Base-by-base conservation (phyloP, 2,888 invertebrate species). In the Hydroisotoma schaefferi region DNA sequence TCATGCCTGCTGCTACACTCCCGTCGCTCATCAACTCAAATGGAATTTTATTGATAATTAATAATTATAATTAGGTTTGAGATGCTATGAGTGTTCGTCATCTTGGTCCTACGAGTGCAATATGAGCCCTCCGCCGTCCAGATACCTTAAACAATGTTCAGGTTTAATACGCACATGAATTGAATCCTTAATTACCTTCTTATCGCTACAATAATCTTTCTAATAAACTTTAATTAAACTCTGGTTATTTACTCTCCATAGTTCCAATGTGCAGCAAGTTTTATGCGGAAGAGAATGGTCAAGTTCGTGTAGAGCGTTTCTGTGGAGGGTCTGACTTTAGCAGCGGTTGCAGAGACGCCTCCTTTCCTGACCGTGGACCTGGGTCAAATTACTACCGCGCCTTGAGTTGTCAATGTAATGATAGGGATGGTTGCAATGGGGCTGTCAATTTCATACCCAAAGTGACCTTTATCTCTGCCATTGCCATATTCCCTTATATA, bases 51-150 rank as follows among this genome's bases (percentile, higher is more conserved):
- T n/a, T n/a, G n/a, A n/a, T n/a, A n/a, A n/a, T n/a, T n/a, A n/a
- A n/a, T n/a, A n/a, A n/a, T n/a, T n/a, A n/a, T n/a, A 33, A 33
- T 33, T 6, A 28, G 49, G 49, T 18, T 25, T 52, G 2, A 25
- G 37, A 22, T 52, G 52, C 25, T 52, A 52, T 23, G 52, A 52
- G 26, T 52, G 52, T 37, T 37, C 37, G 3, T 37, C 27, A 4
- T 52, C 52, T 52, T 52, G 52, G 52, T 37, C 18, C 18, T 20
- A 52, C 15, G 52, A 52, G 33, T 52, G 52, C 37, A 52, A n/a
- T 18, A 52, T 52, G 52, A 52, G 52, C n/a, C 52, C 52, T 37
- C 52, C 52, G 8, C 52, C 52, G 3, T 33, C 52, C 6, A 33
- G 29, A 37, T 52, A 37, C 26, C 20, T 52, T 2, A 52, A 52